Base-by-base conservation (phyloP, 2,888 invertebrate genomes). In the Trichacis sp. region DNA sequence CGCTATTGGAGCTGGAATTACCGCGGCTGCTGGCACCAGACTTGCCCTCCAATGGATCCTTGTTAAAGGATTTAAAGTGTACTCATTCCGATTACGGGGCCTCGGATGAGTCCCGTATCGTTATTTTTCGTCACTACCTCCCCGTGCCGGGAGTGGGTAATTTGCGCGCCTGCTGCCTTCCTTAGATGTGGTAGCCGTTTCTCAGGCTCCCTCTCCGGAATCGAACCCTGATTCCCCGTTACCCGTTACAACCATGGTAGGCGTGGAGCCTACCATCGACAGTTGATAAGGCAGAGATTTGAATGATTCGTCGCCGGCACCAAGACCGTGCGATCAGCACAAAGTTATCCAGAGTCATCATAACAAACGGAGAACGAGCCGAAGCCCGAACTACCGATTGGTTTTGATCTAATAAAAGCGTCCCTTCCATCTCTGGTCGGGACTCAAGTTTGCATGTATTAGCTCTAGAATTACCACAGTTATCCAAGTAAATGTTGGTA, bases 211-310 rank as follows among this genome's bases (percentile, higher is more conserved):
- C 88, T 89, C 89, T 89, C 88, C 89, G 88, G 89, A 89, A 89
- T 89, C 88, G 88, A 90, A 90, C 89, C 89, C 89, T 89, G 87
- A 90, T 90, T 89, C 89, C 87, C 89, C 89, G 89, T 90, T 88
- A 90, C 89, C 74, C 88, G 89, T 90, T 86, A 87, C 86, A 88
- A 73, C 73, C 71, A 71, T 72, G 72, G 71, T 73, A 72, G 71
- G 69, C 71, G 65, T 65, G 68, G 66, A 72, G 67, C 69, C 72
- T 71, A 72, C 72, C 72, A 69, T 70, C 73, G 70, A 88, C 84
- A 88, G 88, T 88, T 88, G 89, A 89, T 89, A 89, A 86, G 89
- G 88, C 89, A 89, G 88, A 88, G 86, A 89, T 87, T 88, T 88
- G 87, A 88, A 88, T 86, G 88, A 87, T 85, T 83, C 86, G 87